phyloP scores from a whole-genome alignment of 23 tunicate genomes.

The Ascidia mentula region DNA sequence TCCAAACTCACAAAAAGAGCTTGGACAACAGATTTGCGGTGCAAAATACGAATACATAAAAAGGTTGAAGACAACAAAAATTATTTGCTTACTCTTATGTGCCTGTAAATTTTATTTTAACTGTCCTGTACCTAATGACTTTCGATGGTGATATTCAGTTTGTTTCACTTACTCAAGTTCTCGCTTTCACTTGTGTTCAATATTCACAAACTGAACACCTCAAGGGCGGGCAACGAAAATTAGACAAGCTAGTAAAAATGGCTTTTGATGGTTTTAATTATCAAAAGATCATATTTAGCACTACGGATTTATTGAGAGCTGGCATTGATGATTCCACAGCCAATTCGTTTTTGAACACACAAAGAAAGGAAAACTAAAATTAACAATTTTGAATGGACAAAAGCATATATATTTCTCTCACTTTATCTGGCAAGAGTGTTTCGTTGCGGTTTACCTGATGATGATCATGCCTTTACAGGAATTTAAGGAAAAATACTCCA shows the following conservation, averaged over 20 bases:
- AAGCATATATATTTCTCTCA: not conserved
- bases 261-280: not conserved
- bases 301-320: not conserved
- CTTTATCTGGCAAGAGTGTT: not conserved
- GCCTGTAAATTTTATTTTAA: not conserved
- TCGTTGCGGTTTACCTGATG: not conserved
- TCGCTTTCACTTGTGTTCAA: conserved; percentile 5
- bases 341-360: not conserved
- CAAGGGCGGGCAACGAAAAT: not conserved
- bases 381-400: not conserved
- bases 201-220: not conserved
- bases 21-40: not conserved
- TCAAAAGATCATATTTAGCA: not conserved
- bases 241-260: not conserved
- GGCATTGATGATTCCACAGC: not conserved
- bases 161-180: conserved; percentile 1
- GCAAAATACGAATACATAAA: not conserved
- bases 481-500: not conserved
- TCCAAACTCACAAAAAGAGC: not conserved
- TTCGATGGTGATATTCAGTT: not conserved
- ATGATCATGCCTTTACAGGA: not conserved
- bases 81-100: conserved; percentile 6
- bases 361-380: not conserved
- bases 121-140: not conserved
- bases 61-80: too few species aligned